Percentiles rank a stretch among this genome's conserved stretches.
These are phyloP conservation scores for Dendrophyllia cribrosa DNA, from an alignment of 64 coral and sea anemone genomes.

Conservation along the genomic window DNA sequence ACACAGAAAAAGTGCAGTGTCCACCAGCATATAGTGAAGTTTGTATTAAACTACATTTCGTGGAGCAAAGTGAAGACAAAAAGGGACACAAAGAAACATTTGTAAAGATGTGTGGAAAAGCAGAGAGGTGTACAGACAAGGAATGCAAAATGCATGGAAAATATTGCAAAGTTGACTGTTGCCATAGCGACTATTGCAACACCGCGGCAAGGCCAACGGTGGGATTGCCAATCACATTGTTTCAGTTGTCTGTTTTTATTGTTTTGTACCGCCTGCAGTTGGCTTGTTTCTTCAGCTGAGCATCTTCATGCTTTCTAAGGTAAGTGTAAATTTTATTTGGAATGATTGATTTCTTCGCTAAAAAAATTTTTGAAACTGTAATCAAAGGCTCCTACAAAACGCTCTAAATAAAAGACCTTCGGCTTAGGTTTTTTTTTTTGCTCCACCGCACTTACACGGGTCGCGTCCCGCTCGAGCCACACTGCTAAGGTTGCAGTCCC, in stretches of 20 bases:
- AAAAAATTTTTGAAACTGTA: too few species aligned
- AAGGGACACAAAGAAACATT: not conserved
- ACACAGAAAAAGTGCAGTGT: not conserved
- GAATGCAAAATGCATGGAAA: not conserved
- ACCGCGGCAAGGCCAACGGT: not conserved
- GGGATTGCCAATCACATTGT: not conserved
- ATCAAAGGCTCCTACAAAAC: too few species aligned
- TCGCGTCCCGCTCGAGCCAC: too few species aligned
- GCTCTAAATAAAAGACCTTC: too few species aligned
- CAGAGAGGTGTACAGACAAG: not conserved
- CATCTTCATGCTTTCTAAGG: not conserved
- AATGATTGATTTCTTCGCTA: too few species aligned
- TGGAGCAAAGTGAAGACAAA: not conserved
- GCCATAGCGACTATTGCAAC: constrained; percentile 14
- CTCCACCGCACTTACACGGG: too few species aligned
- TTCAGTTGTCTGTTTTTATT: not conserved
- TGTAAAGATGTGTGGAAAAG: not conserved
- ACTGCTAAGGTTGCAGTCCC: too few species aligned
- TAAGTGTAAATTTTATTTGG: too few species aligned
- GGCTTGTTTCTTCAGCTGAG: not conserved
- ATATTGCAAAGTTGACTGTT: not conserved
- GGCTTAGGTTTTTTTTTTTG: too few species aligned
- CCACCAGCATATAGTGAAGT: not conserved
- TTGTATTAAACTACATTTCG: not conserved
- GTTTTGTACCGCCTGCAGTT: not conserved